Evolutionary conservation across 2,113 vertebrate species (phyloP), one percentile per base, ranked within the genome.

Genomic region (Amblyornis subalaris): DNA sequence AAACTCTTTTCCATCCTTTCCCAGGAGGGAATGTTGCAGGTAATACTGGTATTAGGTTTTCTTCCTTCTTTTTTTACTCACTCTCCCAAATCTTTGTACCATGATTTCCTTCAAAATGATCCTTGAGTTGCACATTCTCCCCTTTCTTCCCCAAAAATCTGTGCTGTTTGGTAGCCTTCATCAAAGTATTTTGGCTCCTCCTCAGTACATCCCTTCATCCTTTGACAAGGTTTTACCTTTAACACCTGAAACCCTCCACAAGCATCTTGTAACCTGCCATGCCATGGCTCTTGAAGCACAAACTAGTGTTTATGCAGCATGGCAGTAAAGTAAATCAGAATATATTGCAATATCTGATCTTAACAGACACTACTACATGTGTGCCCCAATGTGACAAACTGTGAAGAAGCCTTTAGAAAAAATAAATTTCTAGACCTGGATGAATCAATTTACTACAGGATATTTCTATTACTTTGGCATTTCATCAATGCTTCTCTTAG

Each of bases 381-480:
- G 2, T 79, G 17, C 4, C 40, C 29, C 69, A 88, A 71, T 64
- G 33, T 40, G 54, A 60, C 35, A 76, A 85, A 70, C 19, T 76
- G 85, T 50, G 44, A 85, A 87, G 35, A 79, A 86, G 20, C 2
- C 3, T 70, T 75, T 21, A 14, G 5, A n/a, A 50, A 47, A n/a
- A 35, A 40, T 4, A 2, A 14, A 29, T n/a, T 50, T 80, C 14
- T 72, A 90, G 42, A 58, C 11, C 13, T 62, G 25, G 44, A 69
- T 72, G 18, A 75, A 74, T 64, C n/a, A 85, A 72, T 26, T 73
- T 53, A 42, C 33, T 50, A 31, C n/a, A 51, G 50, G 54, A 78
- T 82, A 66, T 89, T 72, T 92, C 50, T 69, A 54, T 89, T 84
- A 75, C 36, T 87, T 91, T 91, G 80, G 21, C n/a, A 85, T 92